Evolutionary conservation across 2,888 invertebrate species (phyloP), one percentile per base, ranked within the genome.

Genomic region (Clivina fossor): DNA sequence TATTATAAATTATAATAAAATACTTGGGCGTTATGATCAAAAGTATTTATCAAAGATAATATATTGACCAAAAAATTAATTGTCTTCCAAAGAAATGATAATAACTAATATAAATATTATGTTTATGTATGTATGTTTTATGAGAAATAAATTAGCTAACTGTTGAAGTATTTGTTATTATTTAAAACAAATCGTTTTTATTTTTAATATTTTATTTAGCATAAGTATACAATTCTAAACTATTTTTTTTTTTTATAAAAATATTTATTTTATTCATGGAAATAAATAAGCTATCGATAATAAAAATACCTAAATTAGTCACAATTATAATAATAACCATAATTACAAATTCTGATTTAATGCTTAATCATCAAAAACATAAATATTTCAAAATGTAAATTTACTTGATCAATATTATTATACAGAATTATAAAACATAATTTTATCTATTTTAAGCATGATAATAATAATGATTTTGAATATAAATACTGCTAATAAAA

Each of bases 161-260:
- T 33, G 47, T 33, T 47, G 16, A n/a, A 7, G 9, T 33, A 20
- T 15, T 26, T 44, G 44, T 30, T 44, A 7, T 24, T 24, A 22
- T 28, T 44, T 44, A 44, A 26, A 28, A 33, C 20, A 32, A 22
- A 20, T 18, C n/a, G 15, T 47, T n/a, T 33, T 19, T 22, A 18
- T 24, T 33, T 44, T 44, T 44, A 47, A 15, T 47, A 20, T 30
- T 44, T 47, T 33, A 33, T 47, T 47, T 33, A 18, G 8, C 33
- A 47, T 47, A 55, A 37, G 55, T 54, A 54, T 55, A 55, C 55
- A 55, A 55, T 47, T 55, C 55, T 55, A 55, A 54, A 54, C 38
- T 55, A 47, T 20, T 20, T 7, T 40, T 26, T 40, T 40, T 40
- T 53, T 54, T 55, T 55, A 55, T 55, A 55, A 55, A 55, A 55